phyloP scores from a whole-genome alignment of 1,140 invertebrate genomes.

The Pogonognathellus flavescens region DNA sequence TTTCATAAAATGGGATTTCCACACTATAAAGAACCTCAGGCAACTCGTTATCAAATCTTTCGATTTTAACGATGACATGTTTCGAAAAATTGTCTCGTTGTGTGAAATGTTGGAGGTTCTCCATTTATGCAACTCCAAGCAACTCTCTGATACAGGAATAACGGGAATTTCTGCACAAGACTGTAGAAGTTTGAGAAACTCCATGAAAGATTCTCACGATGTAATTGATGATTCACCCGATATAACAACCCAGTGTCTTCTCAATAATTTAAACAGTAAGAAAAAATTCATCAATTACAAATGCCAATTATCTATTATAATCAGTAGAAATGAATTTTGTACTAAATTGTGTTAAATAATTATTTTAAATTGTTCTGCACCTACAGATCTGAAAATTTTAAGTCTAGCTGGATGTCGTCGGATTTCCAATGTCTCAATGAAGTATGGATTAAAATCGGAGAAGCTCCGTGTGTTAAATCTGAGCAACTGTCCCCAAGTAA shows the following conservation, averaged over 20 bases:
- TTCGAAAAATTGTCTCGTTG: background rate
- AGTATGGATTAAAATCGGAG: background rate
- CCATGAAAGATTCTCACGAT: background rate
- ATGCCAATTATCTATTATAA: no score
- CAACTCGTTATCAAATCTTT: background rate
- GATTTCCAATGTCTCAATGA: background rate
- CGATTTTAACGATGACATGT: background rate
- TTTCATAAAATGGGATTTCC: background rate
- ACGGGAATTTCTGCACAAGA: background rate
- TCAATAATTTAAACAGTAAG: background rate
- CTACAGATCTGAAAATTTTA: background rate
- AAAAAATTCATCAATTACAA: background rate
- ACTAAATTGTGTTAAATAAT: no score
- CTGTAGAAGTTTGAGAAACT: background rate
- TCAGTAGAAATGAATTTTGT: no score
- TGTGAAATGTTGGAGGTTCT: background rate
- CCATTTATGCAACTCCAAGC: background rate
- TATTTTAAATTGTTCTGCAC: no score
- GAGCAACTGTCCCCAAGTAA: background rate
- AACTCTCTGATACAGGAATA: background rate
- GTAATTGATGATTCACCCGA: background rate
- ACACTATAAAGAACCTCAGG: background rate
- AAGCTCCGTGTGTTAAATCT: background rate
- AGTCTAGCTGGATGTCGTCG: background rate
- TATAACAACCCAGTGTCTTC: background rate